Conservation (phyloP, 2,113 vertebrate species). For the Nestor notabilis region DNA sequence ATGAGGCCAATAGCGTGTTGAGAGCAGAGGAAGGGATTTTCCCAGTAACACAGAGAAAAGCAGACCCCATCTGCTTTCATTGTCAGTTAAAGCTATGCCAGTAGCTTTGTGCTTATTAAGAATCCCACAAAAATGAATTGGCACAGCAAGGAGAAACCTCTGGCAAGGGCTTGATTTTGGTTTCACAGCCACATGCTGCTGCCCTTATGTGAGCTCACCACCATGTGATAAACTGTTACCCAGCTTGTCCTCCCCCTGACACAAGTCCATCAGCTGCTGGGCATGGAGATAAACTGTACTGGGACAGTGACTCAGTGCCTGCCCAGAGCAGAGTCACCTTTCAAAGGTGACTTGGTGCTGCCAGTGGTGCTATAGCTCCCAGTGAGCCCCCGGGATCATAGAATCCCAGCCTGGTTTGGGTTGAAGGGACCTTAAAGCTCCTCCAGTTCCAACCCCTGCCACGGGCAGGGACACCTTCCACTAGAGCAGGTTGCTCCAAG, state of each 20-base stretch:
- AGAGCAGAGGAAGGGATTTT: slow-evolving; percentile 40
- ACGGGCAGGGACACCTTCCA: not conserved
- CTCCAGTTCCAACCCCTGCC: not conserved
- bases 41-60: not conserved
- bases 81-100: not conserved
- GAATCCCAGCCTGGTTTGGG: not conserved
- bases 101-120: not conserved
- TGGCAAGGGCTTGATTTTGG: not conserved
- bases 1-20: not conserved
- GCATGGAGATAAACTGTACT: not conserved
- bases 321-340: not conserved
- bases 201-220: not conserved
- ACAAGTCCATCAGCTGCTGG: not conserved
- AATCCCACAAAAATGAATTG: not conserved
- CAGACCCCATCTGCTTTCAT: not conserved
- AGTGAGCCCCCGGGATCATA: not conserved
- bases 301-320: not conserved
- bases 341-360: not conserved
- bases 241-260: not conserved
- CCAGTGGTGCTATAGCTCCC: not conserved
- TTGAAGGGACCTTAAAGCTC: not conserved
- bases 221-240: not conserved
- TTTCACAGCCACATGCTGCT: not conserved
- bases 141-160: not conserved
- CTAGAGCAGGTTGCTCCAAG: not conserved